These are phyloP conservation scores for Chinchilla lanigera DNA, from an alignment of 2,113 vertebrate genomes.

Conservation along the genomic window DNA sequence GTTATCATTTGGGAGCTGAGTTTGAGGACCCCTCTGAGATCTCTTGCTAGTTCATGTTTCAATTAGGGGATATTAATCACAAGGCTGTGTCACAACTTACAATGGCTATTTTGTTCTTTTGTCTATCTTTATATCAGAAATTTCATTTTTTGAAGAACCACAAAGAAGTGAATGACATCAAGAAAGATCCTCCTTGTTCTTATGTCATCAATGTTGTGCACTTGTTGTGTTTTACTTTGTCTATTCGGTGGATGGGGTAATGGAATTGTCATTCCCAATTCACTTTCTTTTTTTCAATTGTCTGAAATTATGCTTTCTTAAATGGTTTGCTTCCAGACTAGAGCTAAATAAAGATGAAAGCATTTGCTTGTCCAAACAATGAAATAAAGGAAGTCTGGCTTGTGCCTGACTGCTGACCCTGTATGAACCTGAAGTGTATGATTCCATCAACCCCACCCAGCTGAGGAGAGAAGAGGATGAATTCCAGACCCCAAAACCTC, in stretches of 20 bases:
- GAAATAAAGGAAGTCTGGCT: not conserved
- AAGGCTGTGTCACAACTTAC: not conserved
- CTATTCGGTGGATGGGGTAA: not conserved
- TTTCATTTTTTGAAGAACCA: not conserved
- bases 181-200: rapidly evolving
- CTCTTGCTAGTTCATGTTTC: not conserved
- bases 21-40: not conserved
- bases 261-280: not conserved
- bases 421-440: rapidly evolving
- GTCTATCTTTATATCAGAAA: not conserved
- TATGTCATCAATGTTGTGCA: not conserved
- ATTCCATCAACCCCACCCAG: rapidly evolving
- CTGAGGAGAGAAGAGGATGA: rapidly evolving
- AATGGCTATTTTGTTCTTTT: not conserved
- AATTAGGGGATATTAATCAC: not conserved
- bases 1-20: not conserved
- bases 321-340: not conserved
- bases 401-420: rapidly evolving
- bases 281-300: not conserved
- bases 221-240: not conserved
- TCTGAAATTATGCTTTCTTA: not conserved
- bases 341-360: no score
- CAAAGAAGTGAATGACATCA: not conserved
- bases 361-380: not conserved
- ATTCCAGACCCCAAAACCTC: rapidly evolving